Conservation (phyloP, 2,888 invertebrate species). For the Melitaea athalia region DNA sequence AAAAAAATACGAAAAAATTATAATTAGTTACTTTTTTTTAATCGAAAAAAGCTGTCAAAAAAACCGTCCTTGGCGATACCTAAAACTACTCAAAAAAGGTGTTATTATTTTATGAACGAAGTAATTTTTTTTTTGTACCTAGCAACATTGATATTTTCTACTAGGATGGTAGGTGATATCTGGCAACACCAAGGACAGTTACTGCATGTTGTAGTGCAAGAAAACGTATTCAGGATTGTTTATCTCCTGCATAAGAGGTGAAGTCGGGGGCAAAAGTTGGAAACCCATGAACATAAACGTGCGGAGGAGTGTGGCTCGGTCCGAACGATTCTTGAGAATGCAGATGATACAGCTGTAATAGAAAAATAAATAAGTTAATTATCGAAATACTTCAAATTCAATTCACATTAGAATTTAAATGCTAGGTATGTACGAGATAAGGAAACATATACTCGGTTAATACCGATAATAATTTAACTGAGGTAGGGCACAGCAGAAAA, state of each 20-base stretch:
- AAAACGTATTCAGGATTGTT: slow-evolving; percentile 83
- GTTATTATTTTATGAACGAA: neutral
- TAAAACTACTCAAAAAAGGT: slow-evolving; percentile 2
- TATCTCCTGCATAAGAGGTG: slow-evolving; percentile 80
- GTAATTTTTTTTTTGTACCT: neutral
- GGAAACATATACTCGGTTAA: too few species aligned
- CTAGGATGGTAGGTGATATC: slow-evolving; percentile 22
- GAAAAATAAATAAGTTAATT: neutral
- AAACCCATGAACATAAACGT: slow-evolving; percentile 99
- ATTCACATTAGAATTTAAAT: too few species aligned
- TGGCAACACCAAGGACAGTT: slow-evolving; percentile 38
- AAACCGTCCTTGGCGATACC: slow-evolving; percentile 13
- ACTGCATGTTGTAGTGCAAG: slow-evolving; percentile 77
- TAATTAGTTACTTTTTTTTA: neutral
- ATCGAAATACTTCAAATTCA: too few species aligned
- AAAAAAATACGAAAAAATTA: slow-evolving; percentile 9
- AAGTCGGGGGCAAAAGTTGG: slow-evolving; percentile 91
- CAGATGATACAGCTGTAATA: slow-evolving; percentile 83
- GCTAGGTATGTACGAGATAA: too few species aligned
- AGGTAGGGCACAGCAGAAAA: too few species aligned
- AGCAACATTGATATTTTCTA: slow-evolving; percentile 17
- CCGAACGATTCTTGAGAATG: slow-evolving; percentile 91
- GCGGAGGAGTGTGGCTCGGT: slow-evolving; percentile 93
- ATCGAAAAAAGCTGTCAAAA: slow-evolving; percentile 15
- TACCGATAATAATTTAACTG: too few species aligned